These are phyloP conservation scores for Channa argus DNA, from an alignment of 2,113 vertebrate species.

Conservation along the genomic window DNA sequence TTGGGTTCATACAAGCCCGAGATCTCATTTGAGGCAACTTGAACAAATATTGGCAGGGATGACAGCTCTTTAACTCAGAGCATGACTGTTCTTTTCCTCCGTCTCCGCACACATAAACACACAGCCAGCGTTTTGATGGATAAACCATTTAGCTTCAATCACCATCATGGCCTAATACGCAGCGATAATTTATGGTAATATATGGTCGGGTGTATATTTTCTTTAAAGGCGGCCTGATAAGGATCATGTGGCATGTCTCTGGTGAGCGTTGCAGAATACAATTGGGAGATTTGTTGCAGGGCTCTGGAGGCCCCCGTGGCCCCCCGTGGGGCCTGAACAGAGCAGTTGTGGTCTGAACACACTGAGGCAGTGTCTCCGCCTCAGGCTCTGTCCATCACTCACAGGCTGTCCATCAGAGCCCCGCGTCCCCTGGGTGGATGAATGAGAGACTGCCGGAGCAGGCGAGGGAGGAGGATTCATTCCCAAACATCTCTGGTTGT, in stretches of 20 bases:
- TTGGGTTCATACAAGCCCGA: conserved; percentile 62
- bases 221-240: conserved; percentile 65
- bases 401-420: conserved; percentile 54
- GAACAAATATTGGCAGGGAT: conserved; percentile 72
- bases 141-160: conserved; percentile 52
- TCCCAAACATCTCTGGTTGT: not conserved
- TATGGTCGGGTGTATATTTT: conserved; percentile 58
- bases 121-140: conserved; percentile 13
- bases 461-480: conserved; percentile 13
- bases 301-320: conserved; percentile 45
- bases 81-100: conserved; percentile 17
- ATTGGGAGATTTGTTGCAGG: conserved; percentile 72
- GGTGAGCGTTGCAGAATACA: conserved; percentile 60
- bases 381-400: conserved; percentile 64
- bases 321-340: conserved; percentile 58
- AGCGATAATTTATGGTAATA: conserved; percentile 67
- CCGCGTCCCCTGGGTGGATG: conserved; percentile 23
- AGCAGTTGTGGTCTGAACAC: conserved; percentile 49
- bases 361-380: conserved; percentile 69
- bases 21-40: conserved; percentile 57
- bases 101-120: conserved; percentile 12
- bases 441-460: not conserved
- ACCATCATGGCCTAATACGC: conserved; percentile 10
- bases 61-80: conserved; percentile 6
- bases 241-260: conserved; percentile 67